Base-by-base conservation (phyloP, 2,113 vertebrate genomes). In the Oxyura jamaicensis region DNA sequence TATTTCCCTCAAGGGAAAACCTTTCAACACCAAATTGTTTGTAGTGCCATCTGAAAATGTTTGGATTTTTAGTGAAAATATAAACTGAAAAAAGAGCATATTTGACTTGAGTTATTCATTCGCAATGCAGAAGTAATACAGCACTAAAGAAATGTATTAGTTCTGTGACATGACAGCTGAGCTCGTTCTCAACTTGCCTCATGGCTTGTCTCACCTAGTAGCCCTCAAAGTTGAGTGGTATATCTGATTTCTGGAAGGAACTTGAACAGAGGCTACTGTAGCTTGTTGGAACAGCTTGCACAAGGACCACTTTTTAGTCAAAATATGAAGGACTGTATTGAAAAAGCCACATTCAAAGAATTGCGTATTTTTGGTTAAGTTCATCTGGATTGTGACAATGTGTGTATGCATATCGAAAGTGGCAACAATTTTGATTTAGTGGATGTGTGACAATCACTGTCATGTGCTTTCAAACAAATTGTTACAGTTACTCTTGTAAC, bases 11-110 rank as follows among this genome's bases (percentile, higher is more conserved):
- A 11, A 68, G 88, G 83, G 79, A 88, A 93, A 86, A 83, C 13
- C 42, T 83, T 95, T 96, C 91, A 83, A 72, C 48, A 72, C 46
- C 48, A 65, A 81, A 83, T 67, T 90, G 31, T 95, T 96, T 90
- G 78, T 79, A 88, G 63, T 69, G 44, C 23, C 26, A 4, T 76
- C 72, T 39, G 58, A 95, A 95, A 96, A 94, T 52, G 14, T 46
- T 91, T 81, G 59, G n/a, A 48, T 97, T 92, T 95, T 87, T 44
- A 69, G 15, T 85, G 68, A 58, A 95, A 94, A 67, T 22, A 33
- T 65, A 68, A 83, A 78, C 52, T 48, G 60, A 39, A 77, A 77
- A 96, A 93, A 60, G 14, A 84, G 9, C 13, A 23, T 69, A 69
- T 94, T 95, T 91, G 62, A 77, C 65, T 90, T 58, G 52, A 83